Base-by-base conservation (phyloP, 2,113 vertebrate genomes). In the Daphoenositta chrysoptera region DNA sequence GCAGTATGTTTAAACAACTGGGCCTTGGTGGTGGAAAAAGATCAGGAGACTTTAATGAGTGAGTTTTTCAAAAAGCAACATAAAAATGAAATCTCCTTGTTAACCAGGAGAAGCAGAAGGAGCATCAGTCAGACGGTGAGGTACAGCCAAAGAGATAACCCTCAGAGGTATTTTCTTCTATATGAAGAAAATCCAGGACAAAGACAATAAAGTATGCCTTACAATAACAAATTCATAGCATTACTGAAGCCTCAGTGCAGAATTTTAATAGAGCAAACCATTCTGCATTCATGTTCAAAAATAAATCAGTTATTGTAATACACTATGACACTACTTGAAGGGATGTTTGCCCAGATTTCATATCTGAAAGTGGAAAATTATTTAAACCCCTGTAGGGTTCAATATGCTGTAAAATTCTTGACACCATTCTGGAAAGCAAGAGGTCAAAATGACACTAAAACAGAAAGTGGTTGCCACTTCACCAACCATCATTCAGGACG, bases 31-130 rank as follows among this genome's bases (percentile, higher is more conserved):
- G 13, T 60, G 17, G 7, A 72, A 8, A 42, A 79, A 88, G 72
- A 33, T 0, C 4, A 76, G 27, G 21, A 83, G 24, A 92, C 9
- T 80, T 35, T 56, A 6, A 30, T 1, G 1, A 1, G 1, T n/a
- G 6, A 47, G 3, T 44, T 80, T 80, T 83, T 72, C 53, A 76
- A 64, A 83, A 16, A 90, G 11, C 24, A 69, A 16, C 18, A 13
- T 56, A 16, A 71, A 88, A 96, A 61, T 58, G 21, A 16, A 73
- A 76, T 39, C 11, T 57, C 11, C 80, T 68, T 40, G 33, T 76
- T 80, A 85, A 42, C 9, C 10, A 71, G 48, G 15, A 72, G 33
- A 58, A 56, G 33, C 39, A 88, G 28, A 54, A 22, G 28, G 9
- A 69, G 3, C 35, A 76, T 45, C 60, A 47, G 23, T 48, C 60